These are phyloP conservation scores for Aricia agestis DNA, from an alignment of 1,140 invertebrate species.

Conservation along the genomic window DNA sequence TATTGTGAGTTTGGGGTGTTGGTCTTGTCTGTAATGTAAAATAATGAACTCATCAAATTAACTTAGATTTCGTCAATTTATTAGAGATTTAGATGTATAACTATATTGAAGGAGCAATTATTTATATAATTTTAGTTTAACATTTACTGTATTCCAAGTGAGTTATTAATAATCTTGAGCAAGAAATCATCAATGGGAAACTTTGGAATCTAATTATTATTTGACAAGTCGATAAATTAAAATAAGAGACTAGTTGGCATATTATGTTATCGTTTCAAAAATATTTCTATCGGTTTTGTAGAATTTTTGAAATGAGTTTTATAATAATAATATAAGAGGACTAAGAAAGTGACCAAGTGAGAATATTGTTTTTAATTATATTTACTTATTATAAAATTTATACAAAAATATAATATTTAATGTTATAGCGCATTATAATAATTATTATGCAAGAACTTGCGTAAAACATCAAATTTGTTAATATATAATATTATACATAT, in stretches of 20 bases:
- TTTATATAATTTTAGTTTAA: conserved; percentile 58
- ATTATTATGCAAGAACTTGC: not conserved
- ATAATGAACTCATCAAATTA: conserved; percentile 37
- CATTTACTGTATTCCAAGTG: conserved; percentile 18
- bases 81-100: conserved; percentile 57
- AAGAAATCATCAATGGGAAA: not conserved
- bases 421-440: conserved; percentile 8
- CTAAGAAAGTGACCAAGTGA: conserved; percentile 12
- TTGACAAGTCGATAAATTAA: too few relatives aligned
- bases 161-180: conserved; percentile 15
- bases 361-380: conserved; percentile 12
- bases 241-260: too few relatives aligned
- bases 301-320: not conserved
- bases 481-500: conserved; percentile 19
- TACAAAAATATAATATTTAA: conserved; percentile 10
- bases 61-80: conserved; percentile 38
- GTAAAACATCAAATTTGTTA: conserved; percentile 13
- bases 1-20: conserved; percentile 47
- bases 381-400: conserved; percentile 1
- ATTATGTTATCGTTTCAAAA: not conserved
- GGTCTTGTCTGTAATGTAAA: conserved; percentile 53
- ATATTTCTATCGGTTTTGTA: not conserved
- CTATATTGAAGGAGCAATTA: conserved; percentile 54
- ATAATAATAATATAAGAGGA: not conserved
- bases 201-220: not conserved